phyloP scores from a whole-genome alignment of 1,140 invertebrate genomes.

The Anoplophora glabripennis region DNA sequence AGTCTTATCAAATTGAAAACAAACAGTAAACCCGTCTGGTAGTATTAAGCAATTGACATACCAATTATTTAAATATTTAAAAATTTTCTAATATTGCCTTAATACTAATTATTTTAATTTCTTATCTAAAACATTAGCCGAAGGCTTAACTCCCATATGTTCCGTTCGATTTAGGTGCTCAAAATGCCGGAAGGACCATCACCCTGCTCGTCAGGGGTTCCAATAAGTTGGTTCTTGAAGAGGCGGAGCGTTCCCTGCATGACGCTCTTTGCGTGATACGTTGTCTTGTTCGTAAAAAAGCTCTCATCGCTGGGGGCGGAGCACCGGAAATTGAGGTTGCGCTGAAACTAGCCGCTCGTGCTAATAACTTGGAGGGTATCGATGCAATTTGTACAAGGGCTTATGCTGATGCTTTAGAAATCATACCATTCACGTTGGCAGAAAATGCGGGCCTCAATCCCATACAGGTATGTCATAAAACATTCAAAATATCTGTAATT shows the following conservation, averaged over 20 bases:
- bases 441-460: conserved; percentile 99
- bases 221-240: conserved; percentile 95
- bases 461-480: conserved; percentile 57
- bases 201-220: conserved; percentile 93
- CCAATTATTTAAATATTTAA: too few species aligned
- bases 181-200: conserved; percentile 85
- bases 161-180: conserved; percentile 62
- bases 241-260: conserved; percentile 94
- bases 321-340: conserved; percentile 96
- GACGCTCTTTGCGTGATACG: conserved; percentile 98
- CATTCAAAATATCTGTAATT: neutral
- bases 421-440: conserved; percentile 97
- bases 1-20: too few species aligned
- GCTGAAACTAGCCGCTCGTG: conserved; percentile 76
- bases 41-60: too few species aligned
- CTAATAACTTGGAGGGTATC: conserved; percentile 83
- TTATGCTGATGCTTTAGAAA: conserved; percentile 94
- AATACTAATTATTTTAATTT: too few species aligned
- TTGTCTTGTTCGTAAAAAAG: conserved; percentile 87
- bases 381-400: conserved; percentile 93
- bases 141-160: too few species aligned
- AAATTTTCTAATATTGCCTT: too few species aligned
- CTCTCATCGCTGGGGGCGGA: conserved; percentile 91
- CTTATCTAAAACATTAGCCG: too few species aligned
- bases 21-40: too few species aligned